Conservation (phyloP, 2,113 vertebrate genomes). For the Donacobius atricapilla region DNA sequence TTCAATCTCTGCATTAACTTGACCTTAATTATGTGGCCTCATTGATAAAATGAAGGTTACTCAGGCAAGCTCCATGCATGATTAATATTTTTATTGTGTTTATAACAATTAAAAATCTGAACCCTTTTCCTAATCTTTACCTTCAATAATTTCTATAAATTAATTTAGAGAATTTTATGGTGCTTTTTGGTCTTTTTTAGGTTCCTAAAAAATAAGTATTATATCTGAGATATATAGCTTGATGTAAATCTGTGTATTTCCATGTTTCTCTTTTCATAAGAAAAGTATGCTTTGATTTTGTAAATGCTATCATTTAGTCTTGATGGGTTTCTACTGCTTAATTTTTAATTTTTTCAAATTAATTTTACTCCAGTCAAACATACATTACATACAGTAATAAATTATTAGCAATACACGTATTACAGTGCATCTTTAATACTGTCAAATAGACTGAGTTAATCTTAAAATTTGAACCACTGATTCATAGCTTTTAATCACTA, state of each 20-base stretch:
- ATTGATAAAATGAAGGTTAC: slow-evolving; percentile 41
- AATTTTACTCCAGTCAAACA: neutral
- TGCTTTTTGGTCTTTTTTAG: neutral
- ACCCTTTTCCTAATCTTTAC: neutral
- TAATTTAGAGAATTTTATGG: neutral
- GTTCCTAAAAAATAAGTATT: neutral
- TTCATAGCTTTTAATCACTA: neutral
- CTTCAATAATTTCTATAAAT: neutral
- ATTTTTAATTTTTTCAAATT: neutral
- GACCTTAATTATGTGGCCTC: slow-evolving; percentile 45
- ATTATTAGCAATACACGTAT: too few species aligned
- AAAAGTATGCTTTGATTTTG: neutral
- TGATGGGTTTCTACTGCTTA: neutral
- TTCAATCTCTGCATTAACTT: slow-evolving; percentile 47
- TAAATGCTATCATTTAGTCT: neutral
- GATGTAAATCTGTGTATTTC: neutral
- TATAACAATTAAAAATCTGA: neutral
- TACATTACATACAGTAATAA: neutral
- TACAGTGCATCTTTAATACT: neutral
- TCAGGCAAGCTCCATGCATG: neutral
- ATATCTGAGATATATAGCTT: neutral
- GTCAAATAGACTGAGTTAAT: neutral
- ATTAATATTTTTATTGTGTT: slow-evolving; percentile 9
- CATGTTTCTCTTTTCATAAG: neutral
- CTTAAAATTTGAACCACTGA: neutral